Evolutionary conservation across 2,113 vertebrate genomes (phyloP).

Genomic region (Morone saxatilis): DNA sequence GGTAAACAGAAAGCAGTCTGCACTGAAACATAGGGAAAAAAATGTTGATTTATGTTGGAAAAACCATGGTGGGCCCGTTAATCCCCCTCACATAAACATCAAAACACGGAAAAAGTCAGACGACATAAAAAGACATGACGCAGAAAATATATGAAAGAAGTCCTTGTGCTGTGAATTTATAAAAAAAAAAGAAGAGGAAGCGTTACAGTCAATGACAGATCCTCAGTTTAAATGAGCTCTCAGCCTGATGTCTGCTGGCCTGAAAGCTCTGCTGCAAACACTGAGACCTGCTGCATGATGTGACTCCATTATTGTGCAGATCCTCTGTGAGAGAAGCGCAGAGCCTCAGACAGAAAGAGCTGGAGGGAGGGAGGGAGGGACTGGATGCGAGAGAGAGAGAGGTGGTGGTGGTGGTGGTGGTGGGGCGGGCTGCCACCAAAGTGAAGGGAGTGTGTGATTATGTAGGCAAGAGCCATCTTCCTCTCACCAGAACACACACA

Average conservation of each 20-base stretch:
- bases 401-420: slow-evolving; percentile 52
- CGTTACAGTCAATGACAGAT: slow-evolving; percentile 46
- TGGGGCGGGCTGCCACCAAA: slow-evolving; percentile 65
- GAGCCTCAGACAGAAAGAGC: slow-evolving; percentile 45
- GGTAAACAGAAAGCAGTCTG: slow-evolving; percentile 65
- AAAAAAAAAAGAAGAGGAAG: slow-evolving; percentile 26
- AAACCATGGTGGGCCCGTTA: slow-evolving; percentile 53
- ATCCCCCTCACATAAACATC: slow-evolving; percentile 66
- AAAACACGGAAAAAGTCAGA: slow-evolving; percentile 61
- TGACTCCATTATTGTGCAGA: slow-evolving; percentile 63
- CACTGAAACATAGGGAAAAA: slow-evolving; percentile 36
- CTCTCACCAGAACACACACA: slow-evolving; percentile 37
- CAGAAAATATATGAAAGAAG: slow-evolving; percentile 66
- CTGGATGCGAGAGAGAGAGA: slow-evolving; percentile 46
- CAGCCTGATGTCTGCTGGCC: slow-evolving; percentile 19
- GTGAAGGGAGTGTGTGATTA: slow-evolving; percentile 74
- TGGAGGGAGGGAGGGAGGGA: slow-evolving; percentile 43
- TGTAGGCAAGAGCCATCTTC: slow-evolving; percentile 70
- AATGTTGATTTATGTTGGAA: slow-evolving; percentile 66
- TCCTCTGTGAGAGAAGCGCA: slow-evolving; percentile 45
- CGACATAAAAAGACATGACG: slow-evolving; percentile 58
- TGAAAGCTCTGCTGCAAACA: slow-evolving; percentile 34
- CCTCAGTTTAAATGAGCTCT: slow-evolving; percentile 34
- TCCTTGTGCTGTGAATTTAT: slow-evolving; percentile 56
- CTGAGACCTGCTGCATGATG: slow-evolving; percentile 63